phyloP scores from a whole-genome alignment of 2,113 vertebrate species.

The Bos javanicus region DNA sequence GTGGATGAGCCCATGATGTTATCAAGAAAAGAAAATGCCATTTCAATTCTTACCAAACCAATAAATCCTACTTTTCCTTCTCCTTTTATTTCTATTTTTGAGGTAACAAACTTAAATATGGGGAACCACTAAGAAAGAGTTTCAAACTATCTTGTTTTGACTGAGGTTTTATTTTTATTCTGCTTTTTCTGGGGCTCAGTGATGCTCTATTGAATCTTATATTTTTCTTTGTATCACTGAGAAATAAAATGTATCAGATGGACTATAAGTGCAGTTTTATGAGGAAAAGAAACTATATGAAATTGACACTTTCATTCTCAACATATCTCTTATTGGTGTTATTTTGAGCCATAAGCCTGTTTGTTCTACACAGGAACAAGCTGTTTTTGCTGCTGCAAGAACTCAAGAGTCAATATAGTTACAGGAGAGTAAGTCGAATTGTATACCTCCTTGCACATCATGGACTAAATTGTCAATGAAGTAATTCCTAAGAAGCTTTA shows the following conservation, averaged over 20 bases:
- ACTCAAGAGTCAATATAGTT: conserved; percentile 28
- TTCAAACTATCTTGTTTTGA: not conserved
- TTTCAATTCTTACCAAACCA: not conserved
- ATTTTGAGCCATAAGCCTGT: conserved; percentile 40
- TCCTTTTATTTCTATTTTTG: not conserved
- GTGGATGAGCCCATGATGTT: not conserved
- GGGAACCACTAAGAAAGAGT: not conserved
- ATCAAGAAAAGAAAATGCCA: not conserved
- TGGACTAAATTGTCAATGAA: conserved; percentile 43
- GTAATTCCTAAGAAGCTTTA: conserved; percentile 28
- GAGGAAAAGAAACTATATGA: conserved; percentile 43
- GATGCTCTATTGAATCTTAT: conserved; percentile 20
- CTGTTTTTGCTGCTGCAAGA: conserved; percentile 35
- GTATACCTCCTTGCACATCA: not conserved
- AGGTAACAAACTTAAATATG: not conserved
- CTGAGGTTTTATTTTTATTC: conserved; percentile 45
- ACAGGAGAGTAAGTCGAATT: not conserved
- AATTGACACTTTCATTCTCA: conserved; percentile 57
- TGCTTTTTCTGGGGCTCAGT: not conserved
- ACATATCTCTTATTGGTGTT: conserved; percentile 30
- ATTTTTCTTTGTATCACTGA: conserved; percentile 49
- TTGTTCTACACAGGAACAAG: conserved; percentile 25
- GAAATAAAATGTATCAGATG: conserved; percentile 35
- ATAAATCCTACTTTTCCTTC: not conserved
- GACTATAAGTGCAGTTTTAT: conserved; percentile 35